Evolutionary conservation across 2,113 vertebrate species (phyloP), one percentile per base, ranked within the genome.

Genomic region (Vulpes ferrilata): DNA sequence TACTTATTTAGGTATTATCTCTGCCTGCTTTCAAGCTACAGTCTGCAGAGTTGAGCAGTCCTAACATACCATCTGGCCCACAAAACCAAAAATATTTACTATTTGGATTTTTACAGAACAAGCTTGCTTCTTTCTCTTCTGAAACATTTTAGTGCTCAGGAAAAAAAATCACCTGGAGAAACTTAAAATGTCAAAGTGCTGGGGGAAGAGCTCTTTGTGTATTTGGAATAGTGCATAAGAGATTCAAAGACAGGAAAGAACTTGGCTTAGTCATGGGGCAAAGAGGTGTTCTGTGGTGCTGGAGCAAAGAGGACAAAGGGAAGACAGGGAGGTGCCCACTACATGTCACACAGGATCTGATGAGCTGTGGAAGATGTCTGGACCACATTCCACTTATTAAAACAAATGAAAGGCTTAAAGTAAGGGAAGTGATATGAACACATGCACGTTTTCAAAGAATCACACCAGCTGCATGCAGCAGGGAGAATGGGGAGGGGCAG

Each of bases 61-160:
- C 7, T 92, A 43, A 92, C 20, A 96, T 2, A 95, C 30, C 43
- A 55, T 86, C 86, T 97, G 53, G 74, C 80, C 83, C 84, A 94
- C 88, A 95, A 90, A 96, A 95, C 62, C 90, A 74, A 81, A 95
- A 95, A 5, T 87, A 87, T 73, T 92, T 95, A 81, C n/a, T 81
- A 2, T 55, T 64, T 86, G 73, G 38, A 13, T 67, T 27, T 96
- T 93, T 82, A 4, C 10, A 84, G 82, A 76, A 51, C 19, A 80
- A 30, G 7, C 30, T 43, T 73, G 3, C 23, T 81, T 43, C 11
- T 71, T 32, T 84, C 25, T 27, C 27, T 88, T 92, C 32, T 88
- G 74, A 89, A 92, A 91, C 60, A 17, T n/a, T 51, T 78, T 57
- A 62, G 3, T 51, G 51, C 35, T 88, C 35, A 38, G 19, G 53